Evolutionary conservation across 64 coral and sea anemone species (phyloP), one percentile per base, ranked within the genome.

Genomic region (Trachythela sp.): DNA sequence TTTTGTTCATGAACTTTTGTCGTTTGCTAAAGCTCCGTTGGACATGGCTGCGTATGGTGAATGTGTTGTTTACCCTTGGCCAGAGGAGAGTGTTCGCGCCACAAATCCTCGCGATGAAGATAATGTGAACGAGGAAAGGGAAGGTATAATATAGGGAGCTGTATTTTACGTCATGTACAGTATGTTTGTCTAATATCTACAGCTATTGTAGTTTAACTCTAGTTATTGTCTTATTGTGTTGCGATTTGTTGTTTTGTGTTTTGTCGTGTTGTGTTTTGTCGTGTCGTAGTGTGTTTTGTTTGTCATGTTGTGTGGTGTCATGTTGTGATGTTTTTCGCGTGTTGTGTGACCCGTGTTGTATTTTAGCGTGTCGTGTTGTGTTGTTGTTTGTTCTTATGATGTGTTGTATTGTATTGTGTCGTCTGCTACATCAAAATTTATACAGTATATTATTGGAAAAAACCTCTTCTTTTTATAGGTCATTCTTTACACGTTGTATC

Each of bases 21-120:
- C 84, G 20, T 99, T 94, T 93, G 95, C 95, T 71, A 93, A 91
- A 17, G 92, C 95, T 22, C 95, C 95, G 7, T 99, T 91, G 42
- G 95, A 99, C 60, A 85, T 99, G 84, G 86, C 43, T 33, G 84
- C 96, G 26, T 99, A 99, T 89, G 96, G 94, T 38, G 87, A 92
- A 18, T 89, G 86, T 84, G 96, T 84, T 33, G 89, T 93, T 83
- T 99, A 99, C 64, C 92, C 56, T 26, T 86, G 85, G 52, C 91
- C 89, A 3, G 84, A 31, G 18, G 33, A 39, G 13, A 18, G 33
- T 35, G 31, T 18, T 1, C 20, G 56, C 56, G 17, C 56, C 24
- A 2, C 15, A 27, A 64, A 64, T 26, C 54, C 24, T 0, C 54
- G 11, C 11, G 42, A 11, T 45, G 4, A 22, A 59, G 14, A 59